phyloP scores from a whole-genome alignment of 1,140 invertebrate species.

The Mamestra configurata region DNA sequence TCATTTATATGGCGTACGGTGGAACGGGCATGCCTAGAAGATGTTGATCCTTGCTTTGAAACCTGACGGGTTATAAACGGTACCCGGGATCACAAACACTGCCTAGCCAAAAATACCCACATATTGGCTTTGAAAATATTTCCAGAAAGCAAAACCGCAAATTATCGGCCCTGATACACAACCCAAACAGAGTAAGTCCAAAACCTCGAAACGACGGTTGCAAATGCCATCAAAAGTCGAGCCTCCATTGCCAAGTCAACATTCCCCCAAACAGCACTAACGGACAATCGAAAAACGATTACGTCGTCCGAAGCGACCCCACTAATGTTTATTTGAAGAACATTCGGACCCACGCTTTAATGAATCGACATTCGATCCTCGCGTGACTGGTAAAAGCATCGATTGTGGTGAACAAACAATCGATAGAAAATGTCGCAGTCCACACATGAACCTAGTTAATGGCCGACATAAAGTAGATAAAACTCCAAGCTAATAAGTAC shows the following conservation, averaged over 20 bases:
- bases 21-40: too few relatives aligned
- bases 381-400: conserved; percentile 68
- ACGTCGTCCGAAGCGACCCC: conserved; percentile 60
- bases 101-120: too few relatives aligned
- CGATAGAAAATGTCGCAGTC: conserved; percentile 32
- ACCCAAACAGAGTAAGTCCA: neutral
- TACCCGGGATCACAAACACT: too few relatives aligned
- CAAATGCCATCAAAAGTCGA: conserved; percentile 35
- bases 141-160: neutral
- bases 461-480: neutral
- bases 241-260: conserved; percentile 41
- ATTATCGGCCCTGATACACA: neutral
- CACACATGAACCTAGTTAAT: conserved; percentile 38
- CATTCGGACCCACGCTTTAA: conserved; percentile 65
- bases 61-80: too few relatives aligned
- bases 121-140: neutral
- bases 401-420: conserved; percentile 58
- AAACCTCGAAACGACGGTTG: conserved; percentile 24
- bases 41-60: too few relatives aligned
- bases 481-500: conserved; percentile 1
- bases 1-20: too few relatives aligned
- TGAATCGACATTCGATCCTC: conserved; percentile 68
- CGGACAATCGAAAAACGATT: conserved; percentile 71
- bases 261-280: conserved; percentile 43
- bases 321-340: conserved; percentile 77